Percentiles rank a stretch among this genome's conserved stretches.
Evolutionary conservation across 2,888 invertebrate genomes (phyloP).

Genomic region (Epistrophe grossulariae): DNA sequence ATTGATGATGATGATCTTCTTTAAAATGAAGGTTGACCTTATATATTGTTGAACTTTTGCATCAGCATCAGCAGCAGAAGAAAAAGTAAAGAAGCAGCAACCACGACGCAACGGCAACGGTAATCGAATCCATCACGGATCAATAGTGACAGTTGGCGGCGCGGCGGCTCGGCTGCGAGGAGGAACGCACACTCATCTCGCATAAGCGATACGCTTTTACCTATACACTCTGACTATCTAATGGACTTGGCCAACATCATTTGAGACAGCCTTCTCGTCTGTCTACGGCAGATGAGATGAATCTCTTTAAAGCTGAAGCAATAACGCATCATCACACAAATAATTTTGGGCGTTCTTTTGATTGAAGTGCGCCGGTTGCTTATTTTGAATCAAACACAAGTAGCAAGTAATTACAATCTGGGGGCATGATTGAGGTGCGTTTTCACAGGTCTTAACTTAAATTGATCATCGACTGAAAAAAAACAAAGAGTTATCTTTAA

Average conservation of each 20-base stretch:
- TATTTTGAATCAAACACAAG: slow-evolving; percentile 77
- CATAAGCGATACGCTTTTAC: slow-evolving; percentile 59
- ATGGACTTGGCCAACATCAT: slow-evolving; percentile 37
- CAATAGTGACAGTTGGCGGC: slow-evolving; percentile 68
- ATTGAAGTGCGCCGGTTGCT: slow-evolving; percentile 67
- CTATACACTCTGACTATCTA: slow-evolving; percentile 23
- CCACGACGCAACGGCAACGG: neutral
- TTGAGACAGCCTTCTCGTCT: slow-evolving; percentile 1
- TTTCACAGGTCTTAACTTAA: slow-evolving; percentile 66
- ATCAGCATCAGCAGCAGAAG: slow-evolving; percentile 36
- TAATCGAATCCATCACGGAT: slow-evolving; percentile 67
- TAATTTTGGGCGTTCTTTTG: slow-evolving; percentile 68
- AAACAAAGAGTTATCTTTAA: slow-evolving; percentile 26
- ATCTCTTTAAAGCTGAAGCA: slow-evolving; percentile 38
- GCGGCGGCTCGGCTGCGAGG: neutral
- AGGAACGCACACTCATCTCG: slow-evolving; percentile 51
- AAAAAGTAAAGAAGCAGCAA: slow-evolving; percentile 14
- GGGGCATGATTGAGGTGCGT: slow-evolving; percentile 73
- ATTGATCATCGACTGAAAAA: slow-evolving; percentile 51
- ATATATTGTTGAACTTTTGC: slow-evolving; percentile 71
- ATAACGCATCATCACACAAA: slow-evolving; percentile 42
- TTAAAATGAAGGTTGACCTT: slow-evolving; percentile 61
- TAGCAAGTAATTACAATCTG: slow-evolving; percentile 78
- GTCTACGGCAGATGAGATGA: no score
- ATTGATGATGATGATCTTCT: slow-evolving; percentile 62